Base-by-base conservation (phyloP, 2,113 vertebrate genomes). In the Oplegnathus fasciatus region DNA sequence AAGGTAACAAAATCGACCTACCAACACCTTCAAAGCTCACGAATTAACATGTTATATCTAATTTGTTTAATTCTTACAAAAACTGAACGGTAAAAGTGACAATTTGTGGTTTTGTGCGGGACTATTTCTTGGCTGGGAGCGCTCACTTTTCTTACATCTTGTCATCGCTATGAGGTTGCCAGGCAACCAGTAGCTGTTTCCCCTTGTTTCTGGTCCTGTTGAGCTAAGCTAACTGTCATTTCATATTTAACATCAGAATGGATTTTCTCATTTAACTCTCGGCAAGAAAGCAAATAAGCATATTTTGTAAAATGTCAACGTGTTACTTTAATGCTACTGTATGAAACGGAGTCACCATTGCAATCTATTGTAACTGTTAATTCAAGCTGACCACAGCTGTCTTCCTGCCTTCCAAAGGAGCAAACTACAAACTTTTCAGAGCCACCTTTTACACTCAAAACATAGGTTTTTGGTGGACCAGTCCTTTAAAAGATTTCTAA, bases 271-370 rank as follows among this genome's bases (percentile, higher is more conserved):
- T 86, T 68, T 24, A 67, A 44, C 40, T 57, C 9, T 60, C 1
- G 6, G 24, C 66, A 24, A 67, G 4, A 34, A 30, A 73, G 52
- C 18, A 58, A 30, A 48, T 60, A 46, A 68, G 61, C 11, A 1
- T 11, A 24, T 75, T 40, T 74, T 75, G 14, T 30, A 75, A 54
- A 15, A 69, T 37, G 48, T 24, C 24, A 72, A 22, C 9, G 8
- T 42, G 4, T 42, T 69, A 65, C 40, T 70, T 17, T 22, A 71
- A 40, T 32, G 13, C n/a, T 24, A 32, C 52, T 32, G 18, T 67
- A 42, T 48, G 24, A 75, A 83, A 75, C 37, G 62, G 61, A 74
- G 55, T 78, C 58, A 50, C 14, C 42, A 54, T 34, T 54, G 32
- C 44, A 37, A 67, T 20, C n/a, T 26, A 69, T n/a, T 69, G 58